These are phyloP conservation scores for Anoura caudifer DNA, from an alignment of 2,113 vertebrate species.

Conservation along the genomic window DNA sequence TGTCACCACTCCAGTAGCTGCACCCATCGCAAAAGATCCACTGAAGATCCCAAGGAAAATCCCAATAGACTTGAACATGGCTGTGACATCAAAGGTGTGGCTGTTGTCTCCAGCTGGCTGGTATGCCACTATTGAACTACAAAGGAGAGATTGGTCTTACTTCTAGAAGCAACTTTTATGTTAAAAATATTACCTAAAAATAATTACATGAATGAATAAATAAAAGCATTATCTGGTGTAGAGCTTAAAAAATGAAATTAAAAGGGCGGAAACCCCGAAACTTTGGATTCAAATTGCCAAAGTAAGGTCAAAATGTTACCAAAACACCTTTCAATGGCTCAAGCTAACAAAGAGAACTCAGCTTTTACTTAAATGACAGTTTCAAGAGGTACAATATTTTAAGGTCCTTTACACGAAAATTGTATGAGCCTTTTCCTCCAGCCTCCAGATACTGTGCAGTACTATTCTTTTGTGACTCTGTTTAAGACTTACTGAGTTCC, in stretches of 20 bases:
- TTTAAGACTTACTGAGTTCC: background rate
- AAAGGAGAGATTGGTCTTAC: constrained; percentile 42
- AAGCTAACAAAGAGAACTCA: constrained; percentile 28
- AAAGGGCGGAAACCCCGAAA: background rate
- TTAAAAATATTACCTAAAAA: constrained; percentile 14
- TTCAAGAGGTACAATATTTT: background rate
- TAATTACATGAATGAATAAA: background rate
- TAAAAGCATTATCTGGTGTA: background rate
- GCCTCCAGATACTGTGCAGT: background rate
- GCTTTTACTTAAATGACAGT: constrained; percentile 28
- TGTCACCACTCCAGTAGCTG: constrained; percentile 94
- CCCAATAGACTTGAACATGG: constrained; percentile 95
- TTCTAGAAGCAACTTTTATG: constrained; percentile 19
- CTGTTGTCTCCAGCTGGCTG: constrained; percentile 95
- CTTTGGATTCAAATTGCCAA: background rate
- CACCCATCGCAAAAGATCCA: constrained; percentile 96
- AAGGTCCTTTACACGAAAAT: background rate
- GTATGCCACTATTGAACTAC: constrained; percentile 96
- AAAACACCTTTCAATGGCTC: background rate
- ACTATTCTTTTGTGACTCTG: background rate
- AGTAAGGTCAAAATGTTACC: constrained; percentile 8
- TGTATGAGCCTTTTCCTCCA: background rate
- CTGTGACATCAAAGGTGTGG: constrained; percentile 95
- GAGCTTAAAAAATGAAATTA: constrained; percentile 20
- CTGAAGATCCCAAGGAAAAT: constrained; percentile 98